Evolutionary conservation across 1,140 invertebrate species (phyloP), one percentile per base, ranked within the genome.

Genomic region (Lordiphosa collinella): DNA sequence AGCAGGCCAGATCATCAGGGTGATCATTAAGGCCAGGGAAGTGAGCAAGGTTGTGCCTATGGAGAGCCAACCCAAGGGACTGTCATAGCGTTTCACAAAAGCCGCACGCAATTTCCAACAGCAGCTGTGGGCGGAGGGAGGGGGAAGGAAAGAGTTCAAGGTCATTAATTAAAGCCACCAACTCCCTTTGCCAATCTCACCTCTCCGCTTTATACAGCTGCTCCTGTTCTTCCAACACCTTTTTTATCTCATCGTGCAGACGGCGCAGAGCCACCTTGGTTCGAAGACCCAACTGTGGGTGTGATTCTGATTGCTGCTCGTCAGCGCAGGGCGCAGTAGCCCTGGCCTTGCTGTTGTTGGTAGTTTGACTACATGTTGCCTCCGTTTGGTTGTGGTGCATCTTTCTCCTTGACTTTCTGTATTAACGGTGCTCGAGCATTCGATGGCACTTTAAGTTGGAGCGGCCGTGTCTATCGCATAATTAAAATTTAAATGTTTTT

Each of bases 61-160:
- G 34, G 92, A 93, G 12, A 92, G 91, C 92, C 93, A 93, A 52
- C 92, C 92, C 62, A 94, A 90, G 4, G 92, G 92, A 43, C 93
- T 93, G 51, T 93, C 90, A 62, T 91, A 91, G 75, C 92, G 93
- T 50, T 89, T 90, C 71, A 92, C 92, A 59, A 88, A 75, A 36
- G 72, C 72, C 31, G 79, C 76, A 29, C 74, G 75, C 50, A 78
- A 58, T 63, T 88, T 86, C 4, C 72, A 56, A 47, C 64, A 74
- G 40, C 44, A 87, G 53, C 72, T 78, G 51, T 44, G 37, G 10
- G 29, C 7, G 11, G 18, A 13, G 7, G 11, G 49, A 35, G 34
- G 2, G 43, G 38, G 9, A 37, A 55, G n/a, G 40, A 53, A 9
- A n/a, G 13, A 13, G 48, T 49, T 41, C 43, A 38, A 60, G 58